A percentile compares a stretch with the other conserved stretches of the same genome.
phyloP scores from a whole-genome alignment of 2,113 vertebrate species.

The Cavia porcellus region DNA sequence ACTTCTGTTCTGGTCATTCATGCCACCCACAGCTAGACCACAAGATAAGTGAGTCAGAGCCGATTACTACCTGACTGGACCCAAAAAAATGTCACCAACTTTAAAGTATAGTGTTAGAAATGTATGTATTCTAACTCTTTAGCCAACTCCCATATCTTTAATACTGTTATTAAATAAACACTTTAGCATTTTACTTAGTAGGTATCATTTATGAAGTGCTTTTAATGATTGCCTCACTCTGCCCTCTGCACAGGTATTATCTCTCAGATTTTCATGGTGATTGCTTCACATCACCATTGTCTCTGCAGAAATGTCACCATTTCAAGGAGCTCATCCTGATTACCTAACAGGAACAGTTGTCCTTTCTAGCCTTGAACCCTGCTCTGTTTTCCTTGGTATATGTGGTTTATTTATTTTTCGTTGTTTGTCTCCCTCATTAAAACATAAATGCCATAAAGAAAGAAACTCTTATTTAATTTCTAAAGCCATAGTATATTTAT shows the following conservation, averaged over 20 bases:
- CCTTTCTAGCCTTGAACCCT: background rate
- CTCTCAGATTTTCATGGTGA: background rate
- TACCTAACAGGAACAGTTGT: background rate
- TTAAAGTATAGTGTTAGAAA: background rate
- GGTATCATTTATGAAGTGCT: background rate
- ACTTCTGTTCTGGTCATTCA: background rate
- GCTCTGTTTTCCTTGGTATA: background rate
- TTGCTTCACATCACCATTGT: background rate
- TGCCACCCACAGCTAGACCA: background rate
- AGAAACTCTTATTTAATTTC: background rate
- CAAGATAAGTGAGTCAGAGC: background rate
- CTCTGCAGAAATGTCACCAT: background rate
- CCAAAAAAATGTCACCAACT: background rate
- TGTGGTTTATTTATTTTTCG: background rate
- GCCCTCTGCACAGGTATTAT: background rate
- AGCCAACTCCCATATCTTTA: background rate
- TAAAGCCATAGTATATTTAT: background rate
- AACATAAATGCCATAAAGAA: background rate
- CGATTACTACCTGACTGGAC: background rate
- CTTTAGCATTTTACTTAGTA: background rate
- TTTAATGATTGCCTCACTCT: background rate
- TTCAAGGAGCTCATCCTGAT: background rate
- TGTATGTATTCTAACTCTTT: background rate
- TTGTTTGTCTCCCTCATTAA: background rate
- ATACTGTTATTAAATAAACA: background rate